These are phyloP conservation scores for Tylochromis polylepis DNA, from an alignment of 2,113 vertebrate genomes.

Conservation along the genomic window DNA sequence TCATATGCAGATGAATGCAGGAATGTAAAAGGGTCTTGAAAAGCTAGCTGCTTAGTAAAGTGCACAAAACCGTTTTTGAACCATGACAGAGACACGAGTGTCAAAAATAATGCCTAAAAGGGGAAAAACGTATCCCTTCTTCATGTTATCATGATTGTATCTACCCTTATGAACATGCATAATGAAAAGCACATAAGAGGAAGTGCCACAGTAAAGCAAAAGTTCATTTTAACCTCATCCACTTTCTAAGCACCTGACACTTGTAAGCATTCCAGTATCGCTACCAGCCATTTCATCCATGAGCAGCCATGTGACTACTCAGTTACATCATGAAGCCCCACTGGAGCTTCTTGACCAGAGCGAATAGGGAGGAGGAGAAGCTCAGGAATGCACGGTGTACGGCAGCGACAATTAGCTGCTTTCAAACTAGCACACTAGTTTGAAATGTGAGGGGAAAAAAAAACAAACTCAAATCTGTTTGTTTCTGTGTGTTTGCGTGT, in stretches of 20 bases:
- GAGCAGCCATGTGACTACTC: slow-evolving; percentile 47
- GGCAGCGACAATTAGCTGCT: background rate
- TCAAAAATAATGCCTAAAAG: background rate
- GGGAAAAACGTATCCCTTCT: background rate
- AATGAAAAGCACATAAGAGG: background rate
- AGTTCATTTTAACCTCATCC: background rate
- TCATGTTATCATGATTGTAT: background rate
- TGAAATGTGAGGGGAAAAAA: background rate
- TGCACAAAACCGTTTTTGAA: background rate
- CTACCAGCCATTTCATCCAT: slow-evolving; percentile 23
- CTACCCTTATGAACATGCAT: background rate
- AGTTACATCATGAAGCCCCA: slow-evolving; percentile 41
- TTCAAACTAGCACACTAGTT: background rate
- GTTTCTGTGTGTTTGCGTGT: background rate
- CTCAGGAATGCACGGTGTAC: slow-evolving; percentile 34
- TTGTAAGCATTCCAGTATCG: background rate
- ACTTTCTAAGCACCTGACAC: background rate
- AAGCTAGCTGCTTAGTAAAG: background rate
- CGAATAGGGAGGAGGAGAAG: background rate
- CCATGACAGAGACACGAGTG: background rate
- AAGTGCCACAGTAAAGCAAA: background rate
- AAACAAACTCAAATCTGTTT: background rate
- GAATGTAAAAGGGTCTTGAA: background rate
- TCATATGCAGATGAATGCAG: background rate
- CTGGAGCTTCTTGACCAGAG: slow-evolving; percentile 27